Conservation (phyloP, 2,888 invertebrate genomes). For the Frankliniella intonsa region DNA sequence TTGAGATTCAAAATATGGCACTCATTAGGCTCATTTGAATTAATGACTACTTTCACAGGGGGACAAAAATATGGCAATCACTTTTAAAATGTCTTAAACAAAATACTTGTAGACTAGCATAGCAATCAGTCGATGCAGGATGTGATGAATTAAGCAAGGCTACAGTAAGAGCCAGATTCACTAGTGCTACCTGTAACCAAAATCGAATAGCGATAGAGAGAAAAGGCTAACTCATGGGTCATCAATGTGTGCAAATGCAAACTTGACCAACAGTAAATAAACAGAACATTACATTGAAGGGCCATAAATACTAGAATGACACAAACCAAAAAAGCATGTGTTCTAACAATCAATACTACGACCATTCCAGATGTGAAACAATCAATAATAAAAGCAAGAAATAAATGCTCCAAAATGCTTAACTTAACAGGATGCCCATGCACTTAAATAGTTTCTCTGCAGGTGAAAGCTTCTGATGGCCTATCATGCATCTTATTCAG, state of each 20-base stretch:
- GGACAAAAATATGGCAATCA: slow-evolving; percentile 12
- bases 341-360: not conserved
- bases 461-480: not conserved
- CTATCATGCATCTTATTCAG: not conserved
- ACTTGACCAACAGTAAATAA: not conserved
- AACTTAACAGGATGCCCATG: slow-evolving; percentile 3
- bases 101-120: slow-evolving; percentile 6
- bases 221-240: not conserved
- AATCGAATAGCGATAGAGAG: not conserved
- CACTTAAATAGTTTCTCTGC: not conserved
- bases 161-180: not conserved
- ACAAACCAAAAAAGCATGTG: not conserved
- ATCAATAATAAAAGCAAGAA: not conserved
- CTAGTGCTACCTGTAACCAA: slow-evolving; percentile 22
- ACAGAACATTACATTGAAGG: not conserved
- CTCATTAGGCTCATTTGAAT: slow-evolving; percentile 28
- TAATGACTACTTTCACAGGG: slow-evolving; percentile 3
- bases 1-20: slow-evolving; percentile 26
- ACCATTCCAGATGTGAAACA: not conserved
- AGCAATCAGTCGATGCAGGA: not conserved
- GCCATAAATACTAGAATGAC: slow-evolving; percentile 3
- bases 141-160: slow-evolving; percentile 11
- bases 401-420: slow-evolving; percentile 19
- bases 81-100: not conserved
- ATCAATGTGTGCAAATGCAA: not conserved